phyloP scores from a whole-genome alignment of 2,113 vertebrate species.

The Brachionichthys hirsutus region DNA sequence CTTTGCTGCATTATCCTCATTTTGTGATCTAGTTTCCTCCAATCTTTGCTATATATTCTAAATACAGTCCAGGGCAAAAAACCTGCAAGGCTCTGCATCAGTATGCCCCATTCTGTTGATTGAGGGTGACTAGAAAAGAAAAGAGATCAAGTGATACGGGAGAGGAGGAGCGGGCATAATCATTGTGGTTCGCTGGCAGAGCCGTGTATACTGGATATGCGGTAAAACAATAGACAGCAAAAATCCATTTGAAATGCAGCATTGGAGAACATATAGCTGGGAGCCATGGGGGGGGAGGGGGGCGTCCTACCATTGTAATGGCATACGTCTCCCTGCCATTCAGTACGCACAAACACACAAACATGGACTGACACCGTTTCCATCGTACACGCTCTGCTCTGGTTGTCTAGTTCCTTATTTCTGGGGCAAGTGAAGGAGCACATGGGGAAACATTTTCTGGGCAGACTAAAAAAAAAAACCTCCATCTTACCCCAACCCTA shows the following conservation, averaged over 20 bases:
- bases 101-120: conserved; percentile 50
- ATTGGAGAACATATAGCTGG: conserved; percentile 42
- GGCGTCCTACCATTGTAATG: conserved; percentile 33
- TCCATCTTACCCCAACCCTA: conserved; percentile 6
- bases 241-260: conserved; percentile 60
- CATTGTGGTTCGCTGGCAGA: conserved; percentile 25
- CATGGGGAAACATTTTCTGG: conserved; percentile 58
- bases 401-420: conserved; percentile 59
- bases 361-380: conserved; percentile 19
- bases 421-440: conserved; percentile 49
- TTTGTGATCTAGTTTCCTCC: conserved; percentile 29
- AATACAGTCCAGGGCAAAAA: conserved; percentile 3
- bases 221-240: conserved; percentile 46
- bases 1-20: conserved; percentile 17
- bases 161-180: conserved; percentile 12
- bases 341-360: conserved; percentile 28
- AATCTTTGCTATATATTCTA: conserved; percentile 13
- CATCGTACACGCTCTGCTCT: conserved; percentile 44
- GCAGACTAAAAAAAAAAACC: conserved; percentile 33
- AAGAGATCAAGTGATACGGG: conserved; percentile 37
- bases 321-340: conserved; percentile 48
- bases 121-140: conserved; percentile 37
- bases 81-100: conserved; percentile 17
- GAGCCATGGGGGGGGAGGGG: conserved; percentile 44
- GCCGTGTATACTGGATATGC: conserved; percentile 40